Evolutionary conservation across 2,113 vertebrate species (phyloP).

Genomic region (Chloroceryle aenea): DNA sequence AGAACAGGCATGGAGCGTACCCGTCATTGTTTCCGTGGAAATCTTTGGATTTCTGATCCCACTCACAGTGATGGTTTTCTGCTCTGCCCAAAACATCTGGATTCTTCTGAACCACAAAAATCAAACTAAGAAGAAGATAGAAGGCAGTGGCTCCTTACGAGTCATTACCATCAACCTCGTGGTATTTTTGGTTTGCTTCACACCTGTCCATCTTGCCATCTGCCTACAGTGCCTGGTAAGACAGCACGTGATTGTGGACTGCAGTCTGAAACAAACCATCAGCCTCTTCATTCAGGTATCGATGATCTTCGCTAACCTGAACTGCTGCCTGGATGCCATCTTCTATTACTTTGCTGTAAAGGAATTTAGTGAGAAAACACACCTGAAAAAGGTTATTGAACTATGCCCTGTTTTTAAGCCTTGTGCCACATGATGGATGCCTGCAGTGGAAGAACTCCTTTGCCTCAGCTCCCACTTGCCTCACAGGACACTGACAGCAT

Average conservation of each 20-base stretch:
- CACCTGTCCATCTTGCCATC: constrained; percentile 85
- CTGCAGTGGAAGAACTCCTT: neutral
- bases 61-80: constrained; percentile 77
- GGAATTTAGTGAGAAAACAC: constrained; percentile 75
- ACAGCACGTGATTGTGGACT: constrained; percentile 75
- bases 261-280: constrained; percentile 66
- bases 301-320: constrained; percentile 86
- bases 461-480: neutral
- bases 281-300: constrained; percentile 87
- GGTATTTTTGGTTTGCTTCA: constrained; percentile 89
- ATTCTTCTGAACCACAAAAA: constrained; percentile 52
- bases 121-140: neutral
- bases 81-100: constrained; percentile 79
- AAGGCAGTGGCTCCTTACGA: constrained; percentile 68
- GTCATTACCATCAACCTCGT: constrained; percentile 83
- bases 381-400: neutral
- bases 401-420: neutral
- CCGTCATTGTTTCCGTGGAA: constrained; percentile 78
- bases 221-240: constrained; percentile 90
- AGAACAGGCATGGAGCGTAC: constrained; percentile 68
- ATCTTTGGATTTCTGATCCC: constrained; percentile 89
- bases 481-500: neutral
- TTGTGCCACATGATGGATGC: neutral
- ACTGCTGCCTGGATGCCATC: constrained; percentile 89
- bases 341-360: constrained; percentile 89